These are phyloP conservation scores for Galaxias olidus DNA, from an alignment of 2,797 vertebrate species.

Conservation along the genomic window DNA sequence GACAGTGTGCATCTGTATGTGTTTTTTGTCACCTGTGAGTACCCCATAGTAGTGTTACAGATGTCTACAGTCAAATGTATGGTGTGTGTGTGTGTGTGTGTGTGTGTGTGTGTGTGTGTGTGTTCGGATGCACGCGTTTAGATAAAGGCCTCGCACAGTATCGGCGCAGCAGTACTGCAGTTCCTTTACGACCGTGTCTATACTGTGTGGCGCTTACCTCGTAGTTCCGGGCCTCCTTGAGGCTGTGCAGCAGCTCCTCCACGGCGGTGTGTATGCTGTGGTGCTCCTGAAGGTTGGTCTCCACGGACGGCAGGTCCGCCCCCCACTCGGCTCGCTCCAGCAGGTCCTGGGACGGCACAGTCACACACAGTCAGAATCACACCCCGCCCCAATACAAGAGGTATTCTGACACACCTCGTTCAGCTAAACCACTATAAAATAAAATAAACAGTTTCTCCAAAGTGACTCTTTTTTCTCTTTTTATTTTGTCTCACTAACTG, in stretches of 20 bases:
- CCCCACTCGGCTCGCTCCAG: constrained; percentile 94
- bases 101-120: background rate
- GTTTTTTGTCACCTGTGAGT: background rate
- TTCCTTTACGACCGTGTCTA: constrained; percentile 4
- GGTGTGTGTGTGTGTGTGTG: background rate
- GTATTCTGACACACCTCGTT: constrained; percentile 1
- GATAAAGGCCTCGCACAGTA: too few relatives aligned
- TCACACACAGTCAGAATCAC: constrained; percentile 13
- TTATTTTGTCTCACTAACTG: background rate
- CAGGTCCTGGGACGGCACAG: too few relatives aligned
- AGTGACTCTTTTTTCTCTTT: background rate
- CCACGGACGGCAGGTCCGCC: constrained; percentile 89
- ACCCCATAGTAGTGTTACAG: too few relatives aligned
- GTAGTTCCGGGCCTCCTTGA: constrained; percentile 88
- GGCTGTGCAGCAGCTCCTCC: constrained; percentile 84
- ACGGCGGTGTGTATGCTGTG: constrained; percentile 84
- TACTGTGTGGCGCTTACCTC: constrained; percentile 79
- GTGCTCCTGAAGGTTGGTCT: constrained; percentile 89
- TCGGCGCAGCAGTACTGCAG: too few relatives aligned
- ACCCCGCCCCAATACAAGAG: background rate
- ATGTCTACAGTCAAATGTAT: background rate
- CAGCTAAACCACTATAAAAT: background rate
- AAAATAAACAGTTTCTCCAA: background rate
- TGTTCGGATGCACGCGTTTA: too few relatives aligned
- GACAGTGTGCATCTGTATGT: background rate